A percentile compares a stretch with the other conserved stretches of the same genome.
Conservation (phyloP, 2,888 invertebrate species). For the Campoplex nolae region DNA sequence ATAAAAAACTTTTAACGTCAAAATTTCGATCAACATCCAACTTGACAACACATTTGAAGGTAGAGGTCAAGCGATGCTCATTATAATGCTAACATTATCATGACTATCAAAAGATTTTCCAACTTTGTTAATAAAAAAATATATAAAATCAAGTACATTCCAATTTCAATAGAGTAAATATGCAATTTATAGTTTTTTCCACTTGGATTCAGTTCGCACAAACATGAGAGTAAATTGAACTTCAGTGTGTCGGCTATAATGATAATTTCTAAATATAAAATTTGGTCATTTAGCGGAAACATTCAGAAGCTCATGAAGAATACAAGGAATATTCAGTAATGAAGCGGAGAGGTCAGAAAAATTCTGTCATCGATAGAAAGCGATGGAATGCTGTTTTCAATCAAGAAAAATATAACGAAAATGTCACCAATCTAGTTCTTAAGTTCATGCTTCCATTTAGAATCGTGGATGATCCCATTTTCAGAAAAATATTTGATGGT, state of each 20-base stretch:
- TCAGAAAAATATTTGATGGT: conserved; percentile 46
- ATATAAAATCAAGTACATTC: too few species aligned
- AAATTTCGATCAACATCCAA: conserved; percentile 8
- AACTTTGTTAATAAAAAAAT: too few species aligned
- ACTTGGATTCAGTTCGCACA: too few species aligned
- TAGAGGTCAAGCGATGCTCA: not conserved
- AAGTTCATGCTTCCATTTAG: conserved; percentile 37
- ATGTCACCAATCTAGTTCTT: conserved; percentile 22
- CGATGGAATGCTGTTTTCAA: conserved; percentile 23
- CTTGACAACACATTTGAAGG: not conserved
- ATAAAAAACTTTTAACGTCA: not conserved
- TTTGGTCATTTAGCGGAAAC: not conserved
- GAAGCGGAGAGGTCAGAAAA: not conserved
- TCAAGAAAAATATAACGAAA: conserved; percentile 32
- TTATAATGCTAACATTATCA: too few species aligned
- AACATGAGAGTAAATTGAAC: too few species aligned
- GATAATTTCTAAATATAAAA: not conserved
- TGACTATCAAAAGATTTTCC: too few species aligned
- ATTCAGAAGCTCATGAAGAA: not conserved
- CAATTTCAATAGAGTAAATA: too few species aligned
- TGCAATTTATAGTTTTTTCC: too few species aligned
- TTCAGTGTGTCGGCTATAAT: too few species aligned
- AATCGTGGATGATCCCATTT: conserved; percentile 25
- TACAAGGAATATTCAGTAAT: not conserved
- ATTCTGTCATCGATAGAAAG: conserved; percentile 3